Evolutionary conservation across 2,113 vertebrate species (phyloP), one percentile per base, ranked within the genome.

Genomic region (Neopipo cinnamomea): DNA sequence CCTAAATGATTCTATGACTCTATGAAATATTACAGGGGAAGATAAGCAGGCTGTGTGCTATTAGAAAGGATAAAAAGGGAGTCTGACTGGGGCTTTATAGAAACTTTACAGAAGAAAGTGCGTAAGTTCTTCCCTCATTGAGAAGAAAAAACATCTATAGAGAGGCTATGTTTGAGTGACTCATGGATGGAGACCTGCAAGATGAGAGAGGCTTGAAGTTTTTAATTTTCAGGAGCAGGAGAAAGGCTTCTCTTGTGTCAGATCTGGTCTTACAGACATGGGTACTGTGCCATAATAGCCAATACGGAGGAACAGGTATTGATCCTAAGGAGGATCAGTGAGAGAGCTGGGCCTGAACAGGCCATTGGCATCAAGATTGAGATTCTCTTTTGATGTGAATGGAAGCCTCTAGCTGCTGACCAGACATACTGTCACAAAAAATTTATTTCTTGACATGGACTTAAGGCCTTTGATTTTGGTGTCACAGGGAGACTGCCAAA

Each of bases 341-440:
- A 6, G 25, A 56, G 14, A 58, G 6, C 3, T 73, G 19, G 50
- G 37, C 37, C 14, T 59, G 37, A n/a, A 50, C 1, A 46, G 22
- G 20, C 5, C 4, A 3, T 30, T 2, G 1, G 11, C 19, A 49
- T 15, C 11, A 61, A 61, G 27, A 44, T 5, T 12, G 9, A n/a
- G 8, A 50, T 23, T 5, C 14, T 9, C 17, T 68, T 62, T 33
- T 62, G 13, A 28, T 39, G 17, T 13, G 8, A 85, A 6, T 8
- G 12, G 74, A 79, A 62, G 2, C 8, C 49, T 27, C 10, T 37
- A 73, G 2, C 28, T 62, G 27, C 33, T 56, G 47, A 50, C 16
- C 42, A 44, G 23, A n/a, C 7, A n/a, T 6, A 23, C 5, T 1
- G 0, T 12, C 27, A 50, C 46, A 56, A 35, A n/a, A 78, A 44